Conservation (phyloP, 2,113 vertebrate species). For the Apteryx owenii region DNA sequence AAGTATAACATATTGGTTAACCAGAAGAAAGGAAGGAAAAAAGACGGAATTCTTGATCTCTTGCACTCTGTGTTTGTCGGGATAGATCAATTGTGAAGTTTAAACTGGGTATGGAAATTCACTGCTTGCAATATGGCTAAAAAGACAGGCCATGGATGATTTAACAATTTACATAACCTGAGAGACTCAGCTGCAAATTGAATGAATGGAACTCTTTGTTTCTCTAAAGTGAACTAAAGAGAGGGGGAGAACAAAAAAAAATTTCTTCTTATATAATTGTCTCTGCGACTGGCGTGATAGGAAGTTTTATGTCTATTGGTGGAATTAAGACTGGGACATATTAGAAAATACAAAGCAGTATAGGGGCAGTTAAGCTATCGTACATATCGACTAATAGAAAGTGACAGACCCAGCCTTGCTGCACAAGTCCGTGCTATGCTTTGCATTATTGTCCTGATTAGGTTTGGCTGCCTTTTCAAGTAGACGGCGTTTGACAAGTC, state of each 20-base stretch:
- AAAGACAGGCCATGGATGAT: conserved; percentile 63
- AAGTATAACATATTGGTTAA: background rate
- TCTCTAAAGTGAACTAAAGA: conserved; percentile 12
- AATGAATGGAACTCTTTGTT: conserved; percentile 43
- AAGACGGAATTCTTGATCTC: background rate
- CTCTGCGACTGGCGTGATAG: background rate
- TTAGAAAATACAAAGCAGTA: conserved; percentile 21
- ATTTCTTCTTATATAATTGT: background rate
- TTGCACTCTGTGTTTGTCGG: background rate
- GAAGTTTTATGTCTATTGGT: conserved; percentile 31
- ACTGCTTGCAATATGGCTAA: conserved; percentile 42
- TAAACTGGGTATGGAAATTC: conserved; percentile 48
- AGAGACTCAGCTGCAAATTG: conserved; percentile 41
- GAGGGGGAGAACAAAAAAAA: background rate
- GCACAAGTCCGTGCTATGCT: background rate
- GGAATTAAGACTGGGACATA: background rate
- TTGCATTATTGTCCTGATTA: background rate
- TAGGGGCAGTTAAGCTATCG: background rate
- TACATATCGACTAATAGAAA: background rate
- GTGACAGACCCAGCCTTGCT: background rate
- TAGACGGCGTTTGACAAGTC: background rate
- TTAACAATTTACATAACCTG: conserved; percentile 73
- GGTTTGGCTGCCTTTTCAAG: background rate
- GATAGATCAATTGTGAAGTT: conserved; percentile 27
- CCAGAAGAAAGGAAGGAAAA: background rate